phyloP scores from a whole-genome alignment of 2,888 invertebrate species.

The Diadegma fenestrale region DNA sequence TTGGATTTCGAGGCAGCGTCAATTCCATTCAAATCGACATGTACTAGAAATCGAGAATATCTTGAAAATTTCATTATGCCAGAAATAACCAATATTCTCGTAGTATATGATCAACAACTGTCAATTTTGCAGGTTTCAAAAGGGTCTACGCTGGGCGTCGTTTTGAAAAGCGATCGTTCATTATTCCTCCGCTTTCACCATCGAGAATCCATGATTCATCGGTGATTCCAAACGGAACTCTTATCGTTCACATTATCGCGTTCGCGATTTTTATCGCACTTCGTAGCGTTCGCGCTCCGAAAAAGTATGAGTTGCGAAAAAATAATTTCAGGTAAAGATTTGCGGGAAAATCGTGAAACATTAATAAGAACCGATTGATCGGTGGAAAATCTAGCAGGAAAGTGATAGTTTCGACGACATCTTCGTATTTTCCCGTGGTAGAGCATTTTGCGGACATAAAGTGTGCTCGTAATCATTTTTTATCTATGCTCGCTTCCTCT shows the following conservation, averaged over 20 bases:
- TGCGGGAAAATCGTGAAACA: background rate
- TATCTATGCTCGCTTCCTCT: conserved; percentile 39
- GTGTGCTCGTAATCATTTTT: background rate
- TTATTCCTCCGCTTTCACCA: background rate
- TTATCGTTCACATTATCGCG: background rate
- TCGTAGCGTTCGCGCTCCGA: background rate
- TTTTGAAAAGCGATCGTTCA: background rate
- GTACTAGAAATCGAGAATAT: background rate
- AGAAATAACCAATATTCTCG: background rate
- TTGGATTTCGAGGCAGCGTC: background rate
- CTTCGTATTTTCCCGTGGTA: background rate
- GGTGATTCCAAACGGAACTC: background rate
- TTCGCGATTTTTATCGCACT: background rate
- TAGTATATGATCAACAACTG: background rate
- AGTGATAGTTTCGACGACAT: background rate
- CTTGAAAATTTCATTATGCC: background rate
- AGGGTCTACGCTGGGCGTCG: background rate
- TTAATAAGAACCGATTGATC: background rate
- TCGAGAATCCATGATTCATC: background rate
- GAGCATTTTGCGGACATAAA: background rate
- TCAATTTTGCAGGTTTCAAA: background rate
- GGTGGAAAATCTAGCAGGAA: background rate
- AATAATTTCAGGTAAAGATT: background rate
- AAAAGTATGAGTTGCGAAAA: background rate
- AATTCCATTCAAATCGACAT: background rate